Evolutionary conservation across 92 coral and sea anemone genomes (phyloP).

Genomic region (Umimayanthus chanpuru): DNA sequence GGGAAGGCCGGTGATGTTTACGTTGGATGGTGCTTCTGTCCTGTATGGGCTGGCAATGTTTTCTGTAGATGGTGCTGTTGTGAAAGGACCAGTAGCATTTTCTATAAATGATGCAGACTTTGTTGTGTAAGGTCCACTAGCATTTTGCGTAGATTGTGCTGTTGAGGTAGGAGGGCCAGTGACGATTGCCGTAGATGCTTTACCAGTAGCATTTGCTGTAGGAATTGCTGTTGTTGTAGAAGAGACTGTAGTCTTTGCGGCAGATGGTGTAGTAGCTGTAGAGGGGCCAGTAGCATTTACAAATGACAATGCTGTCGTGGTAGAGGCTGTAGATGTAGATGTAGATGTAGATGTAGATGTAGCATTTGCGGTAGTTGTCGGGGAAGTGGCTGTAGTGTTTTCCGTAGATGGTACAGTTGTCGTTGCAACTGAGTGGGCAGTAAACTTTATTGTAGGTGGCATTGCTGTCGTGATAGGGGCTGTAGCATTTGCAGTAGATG

Average conservation of each 20-base stretch:
- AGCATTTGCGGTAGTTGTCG: neutral
- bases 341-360: no score
- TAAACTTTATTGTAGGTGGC: neutral
- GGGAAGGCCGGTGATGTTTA: neutral
- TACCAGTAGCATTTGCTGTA: neutral
- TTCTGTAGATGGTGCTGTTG: slow-evolving; percentile 1
- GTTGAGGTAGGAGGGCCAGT: neutral
- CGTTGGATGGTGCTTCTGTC: neutral
- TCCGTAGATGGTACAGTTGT: neutral
- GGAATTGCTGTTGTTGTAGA: neutral
- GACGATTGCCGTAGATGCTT: neutral
- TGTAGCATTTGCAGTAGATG: neutral
- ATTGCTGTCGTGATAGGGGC: neutral
- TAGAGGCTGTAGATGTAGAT: no score
- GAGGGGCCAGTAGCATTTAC: neutral
- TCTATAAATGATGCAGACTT: neutral
- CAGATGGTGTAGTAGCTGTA: slow-evolving; percentile 1
- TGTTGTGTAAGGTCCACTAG: neutral
- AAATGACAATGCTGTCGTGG: no score
- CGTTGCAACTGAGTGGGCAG: neutral
- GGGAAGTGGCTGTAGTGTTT: neutral
- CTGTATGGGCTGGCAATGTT: neutral
- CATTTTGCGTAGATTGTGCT: neutral
- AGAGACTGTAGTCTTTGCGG: neutral
- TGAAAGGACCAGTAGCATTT: neutral